Evolutionary conservation across 1,140 invertebrate genomes (phyloP).

Genomic region (Euwallacea fornicatus): DNA sequence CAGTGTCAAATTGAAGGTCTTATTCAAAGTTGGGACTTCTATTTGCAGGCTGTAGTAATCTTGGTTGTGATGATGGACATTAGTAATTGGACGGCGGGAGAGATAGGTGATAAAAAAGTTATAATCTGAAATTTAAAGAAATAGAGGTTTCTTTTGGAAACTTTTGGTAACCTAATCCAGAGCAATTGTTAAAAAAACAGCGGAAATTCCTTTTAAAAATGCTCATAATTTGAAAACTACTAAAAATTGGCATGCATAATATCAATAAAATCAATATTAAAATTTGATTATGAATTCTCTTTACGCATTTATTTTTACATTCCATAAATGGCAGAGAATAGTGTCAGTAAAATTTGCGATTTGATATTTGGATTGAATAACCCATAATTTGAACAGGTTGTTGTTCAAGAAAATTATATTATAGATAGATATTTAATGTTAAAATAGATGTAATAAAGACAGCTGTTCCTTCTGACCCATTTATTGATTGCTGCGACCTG

Average conservation of each 20-base stretch:
- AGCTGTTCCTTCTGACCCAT: background rate
- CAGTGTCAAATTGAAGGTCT: constrained; percentile 43
- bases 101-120: constrained; percentile 41
- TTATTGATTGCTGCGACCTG: background rate
- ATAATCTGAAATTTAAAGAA: constrained; percentile 22
- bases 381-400: too few species aligned
- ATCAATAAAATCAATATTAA: too few species aligned
- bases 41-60: constrained; percentile 24
- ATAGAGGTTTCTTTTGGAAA: background rate
- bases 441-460: constrained; percentile 1
- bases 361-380: too few species aligned
- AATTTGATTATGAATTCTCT: too few species aligned
- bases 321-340: too few species aligned
- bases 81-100: background rate
- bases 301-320: too few species aligned
- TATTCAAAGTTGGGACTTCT: constrained; percentile 35
- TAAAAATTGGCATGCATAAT: too few species aligned
- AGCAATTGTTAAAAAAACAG: background rate
- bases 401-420: too few species aligned
- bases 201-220: too few species aligned
- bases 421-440: background rate
- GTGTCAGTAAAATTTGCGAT: too few species aligned
- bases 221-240: too few species aligned
- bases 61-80: background rate
- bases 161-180: background rate